Base-by-base conservation (phyloP, 92 coral and sea anemone species). In the Palythoa heliodiscus region DNA sequence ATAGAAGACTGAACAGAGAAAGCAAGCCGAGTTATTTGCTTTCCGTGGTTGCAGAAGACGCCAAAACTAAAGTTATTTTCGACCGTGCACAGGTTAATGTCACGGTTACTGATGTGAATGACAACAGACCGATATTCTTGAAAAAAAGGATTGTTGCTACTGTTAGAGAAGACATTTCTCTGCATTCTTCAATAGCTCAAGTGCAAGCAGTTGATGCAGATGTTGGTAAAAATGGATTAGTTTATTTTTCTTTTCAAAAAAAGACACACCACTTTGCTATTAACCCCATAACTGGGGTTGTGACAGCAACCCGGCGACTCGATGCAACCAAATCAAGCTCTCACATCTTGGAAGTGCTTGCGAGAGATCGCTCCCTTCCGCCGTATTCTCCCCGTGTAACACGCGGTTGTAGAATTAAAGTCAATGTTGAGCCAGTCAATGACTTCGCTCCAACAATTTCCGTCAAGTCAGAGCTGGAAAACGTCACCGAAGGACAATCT, bases 241-340 rank as follows among this genome's bases (percentile, higher is more conserved):
- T 96, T 61, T 95, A 96, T 93, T 96, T 84, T 86, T 93, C 93
- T 7, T 92, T 96, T 79, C 83, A 70, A 53, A 75, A 15, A 47
- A 90, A 87, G 85, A 89, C 98, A 10, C 80, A 91, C 17, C 83
- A 87, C 29, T 96, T 96, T 85, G 95, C 93, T 14, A 91, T 96
- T 11, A 88, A 96, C 76, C 99, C 99, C 0, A 83, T 70, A 38
- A 89, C 93, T 74, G 99, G 99, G 22, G 92, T 94, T 22, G 91
- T 96, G 43, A 90, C 95, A 1, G 92, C 89, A 77, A 88, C 98
- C 13, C 86, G 95, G 9, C 73, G 83, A n/a, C 86, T 96, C 53
- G 92, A 90, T 71, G 84, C 89, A 37, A 71, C 88, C 19, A 60
- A 69, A 47, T 75, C 83, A 5, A 90, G 82, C 73, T 77, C 72